phyloP scores from a whole-genome alignment of 2,888 invertebrate species.

The Byasa hedistus region DNA sequence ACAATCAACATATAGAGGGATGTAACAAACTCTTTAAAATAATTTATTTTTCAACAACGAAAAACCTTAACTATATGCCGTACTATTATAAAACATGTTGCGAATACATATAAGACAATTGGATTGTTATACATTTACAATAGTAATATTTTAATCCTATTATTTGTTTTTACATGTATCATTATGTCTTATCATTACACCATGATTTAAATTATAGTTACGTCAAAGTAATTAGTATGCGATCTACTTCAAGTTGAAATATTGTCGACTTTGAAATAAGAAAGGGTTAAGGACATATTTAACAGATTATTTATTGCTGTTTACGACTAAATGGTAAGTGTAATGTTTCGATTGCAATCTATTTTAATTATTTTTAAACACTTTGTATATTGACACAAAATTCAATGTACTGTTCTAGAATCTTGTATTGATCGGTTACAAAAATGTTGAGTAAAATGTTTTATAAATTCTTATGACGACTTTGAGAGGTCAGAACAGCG shows the following conservation, averaged over 20 bases:
- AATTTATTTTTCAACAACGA: background rate
- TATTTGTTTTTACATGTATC: slow-evolving; percentile 26
- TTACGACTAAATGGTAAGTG: background rate
- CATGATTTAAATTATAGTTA: background rate
- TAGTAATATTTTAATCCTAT: slow-evolving; percentile 12
- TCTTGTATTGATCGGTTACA: background rate
- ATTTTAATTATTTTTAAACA: background rate
- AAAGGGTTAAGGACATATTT: background rate
- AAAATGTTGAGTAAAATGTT: slow-evolving; percentile 9
- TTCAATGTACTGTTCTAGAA: background rate
- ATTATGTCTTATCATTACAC: slow-evolving; percentile 4
- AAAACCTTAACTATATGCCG: background rate
- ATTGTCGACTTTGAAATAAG: background rate
- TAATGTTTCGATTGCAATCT: background rate
- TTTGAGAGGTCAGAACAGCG: slow-evolving; percentile 42
- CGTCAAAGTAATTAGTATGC: slow-evolving; percentile 21
- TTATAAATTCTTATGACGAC: slow-evolving; percentile 20
- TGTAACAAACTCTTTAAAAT: too few species aligned
- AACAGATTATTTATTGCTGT: background rate
- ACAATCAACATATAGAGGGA: too few species aligned
- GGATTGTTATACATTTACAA: slow-evolving; percentile 1
- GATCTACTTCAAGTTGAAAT: background rate
- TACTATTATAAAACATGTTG: background rate
- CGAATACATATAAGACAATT: background rate
- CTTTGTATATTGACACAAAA: background rate